Conservation (phyloP, 2,888 invertebrate species). For the Himalopsyche kuldschensis region DNA sequence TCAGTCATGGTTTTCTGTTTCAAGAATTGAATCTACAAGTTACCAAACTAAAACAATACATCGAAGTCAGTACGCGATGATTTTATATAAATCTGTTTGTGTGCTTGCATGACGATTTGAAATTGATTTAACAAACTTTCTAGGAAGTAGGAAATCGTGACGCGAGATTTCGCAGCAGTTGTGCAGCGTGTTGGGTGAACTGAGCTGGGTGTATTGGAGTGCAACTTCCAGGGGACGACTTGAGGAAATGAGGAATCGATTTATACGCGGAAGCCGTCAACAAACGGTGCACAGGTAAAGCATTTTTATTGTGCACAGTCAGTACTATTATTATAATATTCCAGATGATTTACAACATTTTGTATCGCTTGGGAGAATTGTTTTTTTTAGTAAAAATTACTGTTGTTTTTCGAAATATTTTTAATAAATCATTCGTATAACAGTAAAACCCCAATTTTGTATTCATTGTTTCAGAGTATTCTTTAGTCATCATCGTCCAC, state of each 20-base stretch:
- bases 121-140: background rate
- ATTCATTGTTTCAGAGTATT: too few species aligned
- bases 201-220: background rate
- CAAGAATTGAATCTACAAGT: too few species aligned
- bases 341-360: too few species aligned
- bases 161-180: background rate
- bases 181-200: background rate
- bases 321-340: too few species aligned
- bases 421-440: too few species aligned
- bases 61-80: background rate
- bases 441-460: too few species aligned
- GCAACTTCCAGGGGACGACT: background rate
- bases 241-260: background rate
- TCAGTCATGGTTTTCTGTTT: too few species aligned
- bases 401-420: too few species aligned
- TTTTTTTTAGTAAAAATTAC: too few species aligned
- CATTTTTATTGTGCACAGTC: too few species aligned
- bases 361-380: too few species aligned
- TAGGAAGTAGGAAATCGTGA: background rate
- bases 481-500: too few species aligned
- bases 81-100: background rate
- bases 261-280: background rate
- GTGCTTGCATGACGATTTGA: background rate
- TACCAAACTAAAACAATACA: background rate
- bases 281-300: background rate